phyloP scores from a whole-genome alignment of 2,797 vertebrate species.

The Mustela erminea region DNA sequence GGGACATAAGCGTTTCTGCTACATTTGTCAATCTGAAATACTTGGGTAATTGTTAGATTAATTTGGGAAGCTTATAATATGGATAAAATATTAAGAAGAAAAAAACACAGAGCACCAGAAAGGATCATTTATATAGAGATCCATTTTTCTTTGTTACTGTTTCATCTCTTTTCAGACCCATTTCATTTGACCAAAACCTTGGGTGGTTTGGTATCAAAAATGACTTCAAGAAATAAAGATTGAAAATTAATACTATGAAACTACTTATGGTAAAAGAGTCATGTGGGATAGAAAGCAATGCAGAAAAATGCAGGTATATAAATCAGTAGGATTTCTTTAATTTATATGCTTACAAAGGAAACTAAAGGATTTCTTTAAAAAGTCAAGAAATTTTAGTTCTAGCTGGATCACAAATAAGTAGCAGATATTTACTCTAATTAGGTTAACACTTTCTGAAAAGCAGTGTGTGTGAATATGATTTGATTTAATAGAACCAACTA shows the following conservation, averaged over 20 bases:
- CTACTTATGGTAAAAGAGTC: neutral
- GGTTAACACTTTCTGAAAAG: slow-evolving; percentile 48
- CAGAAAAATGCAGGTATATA: neutral
- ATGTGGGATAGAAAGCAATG: neutral
- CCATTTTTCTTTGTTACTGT: slow-evolving; percentile 36
- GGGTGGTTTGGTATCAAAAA: slow-evolving; percentile 12
- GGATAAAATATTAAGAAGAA: neutral
- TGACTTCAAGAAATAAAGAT: slow-evolving; percentile 59
- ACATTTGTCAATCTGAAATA: slow-evolving; percentile 10
- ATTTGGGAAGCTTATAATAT: neutral
- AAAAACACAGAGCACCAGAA: neutral
- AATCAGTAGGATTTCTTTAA: slow-evolving; percentile 29
- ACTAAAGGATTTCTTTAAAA: slow-evolving; percentile 31
- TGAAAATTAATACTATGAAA: slow-evolving; percentile 29
- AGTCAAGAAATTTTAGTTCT: slow-evolving; percentile 29
- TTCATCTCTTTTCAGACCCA: neutral
- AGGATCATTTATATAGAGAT: neutral
- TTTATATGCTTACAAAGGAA: slow-evolving; percentile 7
- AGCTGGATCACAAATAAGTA: slow-evolving; percentile 32
- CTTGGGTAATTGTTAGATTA: neutral
- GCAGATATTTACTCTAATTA: slow-evolving; percentile 63
- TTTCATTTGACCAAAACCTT: slow-evolving; percentile 30
- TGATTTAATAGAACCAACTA: slow-evolving; percentile 43
- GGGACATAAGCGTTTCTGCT: neutral
- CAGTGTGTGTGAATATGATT: neutral